Evolutionary conservation across 2,797 vertebrate genomes (phyloP), one percentile per base, ranked within the genome.

Genomic region (Protonibea diacanthus): DNA sequence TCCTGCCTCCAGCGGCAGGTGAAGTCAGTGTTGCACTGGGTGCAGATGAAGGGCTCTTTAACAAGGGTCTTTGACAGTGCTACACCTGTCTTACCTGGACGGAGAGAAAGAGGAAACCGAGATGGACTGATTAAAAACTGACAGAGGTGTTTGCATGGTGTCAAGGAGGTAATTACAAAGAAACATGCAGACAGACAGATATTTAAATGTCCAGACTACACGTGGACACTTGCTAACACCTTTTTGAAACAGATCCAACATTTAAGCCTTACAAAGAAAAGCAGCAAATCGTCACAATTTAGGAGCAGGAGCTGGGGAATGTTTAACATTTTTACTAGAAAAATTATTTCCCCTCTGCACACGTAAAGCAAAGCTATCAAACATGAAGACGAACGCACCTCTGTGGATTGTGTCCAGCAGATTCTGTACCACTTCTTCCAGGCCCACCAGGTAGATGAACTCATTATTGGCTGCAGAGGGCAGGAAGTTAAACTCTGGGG

Each of bases 1-100:
- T 95, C 94, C 78, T 96, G 96, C 85, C 97, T 96, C 98, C 98
- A 99, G 78, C 97, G 97, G 93, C 97, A 97, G 21, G 98, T 99
- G 95, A 99, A 99, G 94, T 99, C 98, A 7, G 98, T 99, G 94
- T 97, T 96, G 93, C 98, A 99, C 91, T 99, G 97, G 42, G 95
- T 93, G 61, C 98, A 99, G 91, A 94, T 94, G 74, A 95, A 97
- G 63, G 98, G 98, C 33, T 99, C 97, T 42, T 90, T 95, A 49
- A 86, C 88, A 0, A 80, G 52, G 0, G 90, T 70, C 2, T 95
- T 86, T 0, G 90, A 82, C 0, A 94, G 84, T 13, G 94, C 49
- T 40, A 82, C 44, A 9, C 93, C 92, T 1, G 87, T 92, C 91
- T 97, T 97, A 80, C 97, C 98, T 94, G 93, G 59, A 76, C 21